Base-by-base conservation (phyloP, 1,140 invertebrate species). In the Chlorops oryzae region DNA sequence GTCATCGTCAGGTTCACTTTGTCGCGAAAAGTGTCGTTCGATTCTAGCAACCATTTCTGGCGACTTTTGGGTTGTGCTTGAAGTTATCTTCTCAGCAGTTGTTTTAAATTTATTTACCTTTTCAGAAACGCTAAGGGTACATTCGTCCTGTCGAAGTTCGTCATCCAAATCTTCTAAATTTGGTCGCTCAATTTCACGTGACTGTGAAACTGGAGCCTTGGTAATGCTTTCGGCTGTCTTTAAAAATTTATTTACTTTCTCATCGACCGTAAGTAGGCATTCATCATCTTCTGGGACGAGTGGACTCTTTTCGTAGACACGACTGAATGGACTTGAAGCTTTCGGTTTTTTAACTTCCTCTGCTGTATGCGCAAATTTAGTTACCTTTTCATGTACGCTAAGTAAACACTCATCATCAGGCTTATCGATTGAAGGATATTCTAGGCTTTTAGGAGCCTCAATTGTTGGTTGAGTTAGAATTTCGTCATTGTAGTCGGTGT, bases 161-260 rank as follows among this genome's bases (percentile, higher is more conserved):
- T 79, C 78, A 53, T 80, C 77, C 28, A 80, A 69, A 42, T 76
- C 70, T 32, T 63, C 73, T n/a, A 77, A 66, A 55, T 72, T 73
- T 5, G 76, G 75, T 9, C 77, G 70, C 46, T 75, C 68, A 2
- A 76, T 56, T 60, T 76, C 78, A 23, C 74, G 68, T 0, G 73
- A 60, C 34, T 72, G 56, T 58, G 75, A 55, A 22, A 56, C 53
- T 17, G 61, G 74, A 20, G 69, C 61, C 20, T 68, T 63, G 41
- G 74, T 78, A 0, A 78, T 65, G 40, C 78, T 77, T 65, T 83
- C 80, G 38, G 82, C 79, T 24, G 78, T 80, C 56, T 75, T 77
- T 34, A 82, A 71, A 53, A 83, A 84, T 37, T 81, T 76, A 58
- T 76, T 78, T 13, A 82, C 81, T 71, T 83, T 84, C 49, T 83